phyloP scores from a whole-genome alignment of 1,140 invertebrate genomes.

The Lamellibrachia luymesi region DNA sequence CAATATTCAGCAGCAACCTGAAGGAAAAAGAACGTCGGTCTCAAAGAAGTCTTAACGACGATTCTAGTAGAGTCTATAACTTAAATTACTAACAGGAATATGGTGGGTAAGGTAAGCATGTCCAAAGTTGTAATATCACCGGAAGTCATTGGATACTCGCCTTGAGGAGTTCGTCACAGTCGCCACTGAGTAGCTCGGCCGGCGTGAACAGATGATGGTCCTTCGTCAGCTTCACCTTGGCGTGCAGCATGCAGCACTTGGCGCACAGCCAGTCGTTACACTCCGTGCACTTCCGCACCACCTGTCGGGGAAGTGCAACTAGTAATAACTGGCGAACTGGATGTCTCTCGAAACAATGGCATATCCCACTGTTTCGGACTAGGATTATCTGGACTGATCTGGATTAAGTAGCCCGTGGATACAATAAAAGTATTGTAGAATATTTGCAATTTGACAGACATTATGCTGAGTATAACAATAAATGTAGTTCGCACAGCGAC shows the following conservation, averaged over 20 bases:
- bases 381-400: background rate
- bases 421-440: background rate
- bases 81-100: too few relatives aligned
- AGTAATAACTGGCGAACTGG: background rate
- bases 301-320: background rate
- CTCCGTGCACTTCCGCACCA: slow-evolving; percentile 27
- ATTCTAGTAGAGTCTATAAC: too few relatives aligned
- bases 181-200: slow-evolving; percentile 21
- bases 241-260: slow-evolving; percentile 29
- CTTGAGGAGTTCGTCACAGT: slow-evolving; percentile 28
- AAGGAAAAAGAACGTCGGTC: too few relatives aligned
- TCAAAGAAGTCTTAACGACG: too few relatives aligned
- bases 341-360: background rate
- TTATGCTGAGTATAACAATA: background rate
- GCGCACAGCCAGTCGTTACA: slow-evolving; percentile 30
- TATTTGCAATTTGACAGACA: too few relatives aligned
- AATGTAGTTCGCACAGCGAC: background rate
- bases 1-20: too few relatives aligned
- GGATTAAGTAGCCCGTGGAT: background rate
- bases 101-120: too few relatives aligned
- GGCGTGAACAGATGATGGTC: slow-evolving; percentile 24
- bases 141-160: background rate
- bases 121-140: too few relatives aligned
- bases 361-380: background rate
- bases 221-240: slow-evolving; percentile 25